phyloP scores from a whole-genome alignment of 2,888 invertebrate genomes.

The Villa cingulata region DNA sequence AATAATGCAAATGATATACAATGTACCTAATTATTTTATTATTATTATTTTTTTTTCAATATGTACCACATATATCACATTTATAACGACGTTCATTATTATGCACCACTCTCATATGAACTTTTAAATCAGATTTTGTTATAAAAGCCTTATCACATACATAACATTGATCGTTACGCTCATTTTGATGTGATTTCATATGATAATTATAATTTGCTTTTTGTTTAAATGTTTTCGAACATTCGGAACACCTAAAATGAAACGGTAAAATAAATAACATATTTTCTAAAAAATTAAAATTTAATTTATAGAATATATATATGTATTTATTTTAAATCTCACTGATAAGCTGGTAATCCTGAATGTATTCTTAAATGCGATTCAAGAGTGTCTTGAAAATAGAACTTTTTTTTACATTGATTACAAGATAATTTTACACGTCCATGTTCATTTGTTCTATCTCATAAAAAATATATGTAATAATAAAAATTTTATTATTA shows the following conservation, averaged over 20 bases:
- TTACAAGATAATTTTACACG: conserved; percentile 14
- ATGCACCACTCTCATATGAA: conserved; percentile 20
- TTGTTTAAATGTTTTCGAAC: conserved; percentile 21
- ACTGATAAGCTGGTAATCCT: conserved; percentile 18
- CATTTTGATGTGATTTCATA: conserved; percentile 21
- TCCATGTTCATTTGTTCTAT: conserved; percentile 14
- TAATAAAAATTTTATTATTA: neutral
- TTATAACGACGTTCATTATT: conserved; percentile 21
- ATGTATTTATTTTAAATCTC: too few species aligned
- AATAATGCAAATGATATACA: too few species aligned
- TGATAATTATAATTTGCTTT: conserved; percentile 22
- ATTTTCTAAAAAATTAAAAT: neutral
- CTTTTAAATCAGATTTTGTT: conserved; percentile 20
- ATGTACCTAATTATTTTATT: neutral
- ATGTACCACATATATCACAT: conserved; percentile 23
- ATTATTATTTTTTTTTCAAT: neutral
- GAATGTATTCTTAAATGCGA: conserved; percentile 20
- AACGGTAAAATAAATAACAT: neutral
- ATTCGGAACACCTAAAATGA: conserved; percentile 19
- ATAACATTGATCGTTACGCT: conserved; percentile 22
- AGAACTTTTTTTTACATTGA: conserved; percentile 16
- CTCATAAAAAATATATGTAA: conserved; percentile 1
- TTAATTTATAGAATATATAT: too few species aligned
- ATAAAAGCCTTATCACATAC: conserved; percentile 21
- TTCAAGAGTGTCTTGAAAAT: conserved; percentile 15